Percentiles rank a stretch among this genome's conserved stretches.
These are phyloP conservation scores for Drosophila busckii DNA, from an alignment of 1,140 invertebrate genomes.

Conservation along the genomic window DNA sequence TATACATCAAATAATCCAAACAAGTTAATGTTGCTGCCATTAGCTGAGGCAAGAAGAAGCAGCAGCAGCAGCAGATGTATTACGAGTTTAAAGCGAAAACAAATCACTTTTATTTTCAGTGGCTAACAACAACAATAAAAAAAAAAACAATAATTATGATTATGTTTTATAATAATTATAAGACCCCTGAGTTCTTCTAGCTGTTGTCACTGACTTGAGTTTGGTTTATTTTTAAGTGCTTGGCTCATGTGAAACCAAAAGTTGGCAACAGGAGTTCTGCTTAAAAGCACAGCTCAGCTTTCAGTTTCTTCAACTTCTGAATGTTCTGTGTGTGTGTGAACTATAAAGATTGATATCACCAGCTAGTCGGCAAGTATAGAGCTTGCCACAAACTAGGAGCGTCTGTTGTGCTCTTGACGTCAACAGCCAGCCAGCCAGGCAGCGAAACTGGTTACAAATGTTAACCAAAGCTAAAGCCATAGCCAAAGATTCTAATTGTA, in stretches of 20 bases:
- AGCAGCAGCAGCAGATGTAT: conserved; percentile 1
- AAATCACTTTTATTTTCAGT: conserved; percentile 73
- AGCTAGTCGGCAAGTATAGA: conserved; percentile 23
- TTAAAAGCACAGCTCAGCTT: conserved; percentile 28
- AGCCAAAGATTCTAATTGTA: conserved; percentile 43
- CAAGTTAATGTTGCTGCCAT: conserved; percentile 39
- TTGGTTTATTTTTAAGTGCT: conserved; percentile 34
- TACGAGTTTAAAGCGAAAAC: conserved; percentile 37
- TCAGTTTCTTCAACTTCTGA: conserved; percentile 48
- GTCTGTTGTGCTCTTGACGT: conserved; percentile 39
- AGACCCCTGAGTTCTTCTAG: no score
- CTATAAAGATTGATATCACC: conserved; percentile 70
- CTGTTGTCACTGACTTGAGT: no score
- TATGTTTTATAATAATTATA: background rate
- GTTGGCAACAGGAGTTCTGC: conserved; percentile 26
- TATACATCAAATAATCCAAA: conserved; percentile 50
- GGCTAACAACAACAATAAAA: conserved; percentile 34
- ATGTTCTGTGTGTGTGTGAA: conserved; percentile 31
- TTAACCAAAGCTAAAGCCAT: no score
- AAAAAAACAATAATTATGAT: conserved; percentile 36
- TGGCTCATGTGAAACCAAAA: conserved; percentile 51
- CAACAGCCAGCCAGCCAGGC: conserved; percentile 14
- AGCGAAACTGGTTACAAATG: conserved; percentile 61
- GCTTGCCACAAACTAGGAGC: conserved; percentile 5
- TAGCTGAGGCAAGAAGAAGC: conserved; percentile 13